phyloP scores from a whole-genome alignment of 64 coral and sea anemone genomes.

The Platygyra sinensis region DNA sequence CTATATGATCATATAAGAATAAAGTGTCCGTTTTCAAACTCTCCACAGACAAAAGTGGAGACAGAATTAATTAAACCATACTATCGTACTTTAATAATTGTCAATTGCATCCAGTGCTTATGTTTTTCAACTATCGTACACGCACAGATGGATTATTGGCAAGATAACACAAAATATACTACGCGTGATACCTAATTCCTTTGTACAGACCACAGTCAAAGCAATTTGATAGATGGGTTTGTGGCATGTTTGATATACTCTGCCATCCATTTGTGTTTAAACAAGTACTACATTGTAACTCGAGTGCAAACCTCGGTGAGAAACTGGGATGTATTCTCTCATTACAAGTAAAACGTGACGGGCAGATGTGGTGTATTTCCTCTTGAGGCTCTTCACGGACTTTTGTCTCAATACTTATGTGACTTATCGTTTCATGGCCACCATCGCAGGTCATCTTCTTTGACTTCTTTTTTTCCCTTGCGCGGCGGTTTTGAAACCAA shows the following conservation, averaged over 20 bases:
- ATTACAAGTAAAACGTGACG: not conserved
- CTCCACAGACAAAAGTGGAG: not conserved
- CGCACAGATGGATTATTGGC: not conserved
- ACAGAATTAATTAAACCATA: not conserved
- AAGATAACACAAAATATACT: not conserved
- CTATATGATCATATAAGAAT: not conserved
- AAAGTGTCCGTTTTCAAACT: not conserved
- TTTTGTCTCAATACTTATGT: not conserved
- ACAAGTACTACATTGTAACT: not conserved
- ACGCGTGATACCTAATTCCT: not conserved
- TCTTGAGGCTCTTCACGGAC: not conserved
- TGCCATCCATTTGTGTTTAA: not conserved
- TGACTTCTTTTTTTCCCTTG: slow-evolving; percentile 22
- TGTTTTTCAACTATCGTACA: not conserved
- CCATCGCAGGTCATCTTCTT: not conserved
- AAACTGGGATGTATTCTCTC: not conserved
- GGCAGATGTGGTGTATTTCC: not conserved
- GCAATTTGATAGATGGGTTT: not conserved
- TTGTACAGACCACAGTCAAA: not conserved
- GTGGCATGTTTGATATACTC: not conserved
- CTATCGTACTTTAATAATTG: not conserved
- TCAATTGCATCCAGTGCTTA: not conserved
- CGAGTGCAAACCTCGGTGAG: not conserved
- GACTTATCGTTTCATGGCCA: not conserved
- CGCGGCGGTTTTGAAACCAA: slow-evolving; percentile 44